Evolutionary conservation across 37 sponge, comb jelly and placozoan species (phyloP).

Genomic region (Eunapius fragilis): DNA sequence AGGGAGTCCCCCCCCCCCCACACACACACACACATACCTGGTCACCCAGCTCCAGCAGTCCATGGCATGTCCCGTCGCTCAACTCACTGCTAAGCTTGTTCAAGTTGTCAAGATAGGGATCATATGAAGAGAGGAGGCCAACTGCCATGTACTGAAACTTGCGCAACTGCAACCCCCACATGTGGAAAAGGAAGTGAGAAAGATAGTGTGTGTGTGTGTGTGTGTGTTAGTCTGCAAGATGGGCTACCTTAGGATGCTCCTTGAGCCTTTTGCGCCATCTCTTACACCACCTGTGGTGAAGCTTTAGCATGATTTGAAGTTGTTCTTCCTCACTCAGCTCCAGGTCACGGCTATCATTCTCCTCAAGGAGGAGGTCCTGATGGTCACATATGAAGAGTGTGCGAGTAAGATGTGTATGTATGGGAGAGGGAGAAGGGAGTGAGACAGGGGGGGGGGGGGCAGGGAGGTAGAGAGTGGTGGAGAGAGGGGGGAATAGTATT

Average conservation of each 20-base stretch:
- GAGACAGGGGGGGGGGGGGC: too few species aligned
- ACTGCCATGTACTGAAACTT: slow-evolving; percentile 65
- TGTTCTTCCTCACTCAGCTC: slow-evolving; percentile 63
- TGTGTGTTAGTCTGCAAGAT: neutral
- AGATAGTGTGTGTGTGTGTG: neutral
- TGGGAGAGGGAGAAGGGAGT: too few species aligned
- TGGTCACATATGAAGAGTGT: neutral
- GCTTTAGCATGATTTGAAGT: slow-evolving; percentile 57
- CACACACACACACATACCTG: neutral
- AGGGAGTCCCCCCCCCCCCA: too few species aligned
- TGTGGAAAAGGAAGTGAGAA: neutral
- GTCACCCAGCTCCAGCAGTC: neutral
- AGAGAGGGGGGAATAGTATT: too few species aligned
- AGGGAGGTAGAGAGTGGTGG: too few species aligned
- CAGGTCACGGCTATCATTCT: slow-evolving; percentile 29
- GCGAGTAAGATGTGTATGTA: neutral
- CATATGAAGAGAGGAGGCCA: slow-evolving; percentile 48
- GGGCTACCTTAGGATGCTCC: slow-evolving; percentile 24
- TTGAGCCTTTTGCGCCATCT: slow-evolving; percentile 46
- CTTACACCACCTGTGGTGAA: slow-evolving; percentile 54
- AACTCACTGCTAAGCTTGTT: slow-evolving; percentile 11
- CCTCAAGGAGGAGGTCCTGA: slow-evolving; percentile 59
- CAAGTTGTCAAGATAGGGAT: slow-evolving; percentile 55
- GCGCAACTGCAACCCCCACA: slow-evolving; percentile 16
- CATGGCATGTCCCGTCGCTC: neutral